Conservation (phyloP, 2,888 invertebrate genomes). For the Rugalucina vietnamica region DNA sequence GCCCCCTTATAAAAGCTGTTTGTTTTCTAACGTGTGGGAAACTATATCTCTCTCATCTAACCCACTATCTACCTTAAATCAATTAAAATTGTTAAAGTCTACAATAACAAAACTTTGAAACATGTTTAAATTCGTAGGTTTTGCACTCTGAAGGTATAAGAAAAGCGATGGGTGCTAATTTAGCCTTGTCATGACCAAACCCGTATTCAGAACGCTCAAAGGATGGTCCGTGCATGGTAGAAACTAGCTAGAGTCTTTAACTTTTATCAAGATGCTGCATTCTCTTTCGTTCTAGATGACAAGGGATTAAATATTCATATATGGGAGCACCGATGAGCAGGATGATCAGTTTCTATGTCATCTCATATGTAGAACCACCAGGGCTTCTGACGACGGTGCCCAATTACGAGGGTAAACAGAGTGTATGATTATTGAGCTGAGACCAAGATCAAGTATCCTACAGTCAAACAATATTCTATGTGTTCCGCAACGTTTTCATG, state of each 20-base stretch:
- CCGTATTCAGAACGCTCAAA: too few species aligned
- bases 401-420: background rate
- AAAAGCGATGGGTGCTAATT: background rate
- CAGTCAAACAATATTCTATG: background rate
- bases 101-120: conserved; percentile 5
- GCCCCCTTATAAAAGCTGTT: conserved; percentile 1
- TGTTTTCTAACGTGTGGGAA: conserved; percentile 9
- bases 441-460: background rate
- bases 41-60: conserved; percentile 5
- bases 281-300: too few species aligned
- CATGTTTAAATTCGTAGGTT: conserved; percentile 5
- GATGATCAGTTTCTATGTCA: too few species aligned
- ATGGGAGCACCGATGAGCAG: too few species aligned
- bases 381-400: too few species aligned
- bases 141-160: background rate
- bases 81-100: background rate
- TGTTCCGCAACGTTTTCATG: too few species aligned
- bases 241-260: too few species aligned
- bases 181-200: too few species aligned
- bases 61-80: conserved; percentile 8
- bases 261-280: too few species aligned
- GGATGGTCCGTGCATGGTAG: too few species aligned
- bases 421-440: conserved; percentile 6
- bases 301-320: too few species aligned
- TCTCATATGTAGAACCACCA: too few species aligned